These are phyloP conservation scores for Mesaphorura yosii DNA, from an alignment of 1,140 invertebrate species.

Conservation along the genomic window DNA sequence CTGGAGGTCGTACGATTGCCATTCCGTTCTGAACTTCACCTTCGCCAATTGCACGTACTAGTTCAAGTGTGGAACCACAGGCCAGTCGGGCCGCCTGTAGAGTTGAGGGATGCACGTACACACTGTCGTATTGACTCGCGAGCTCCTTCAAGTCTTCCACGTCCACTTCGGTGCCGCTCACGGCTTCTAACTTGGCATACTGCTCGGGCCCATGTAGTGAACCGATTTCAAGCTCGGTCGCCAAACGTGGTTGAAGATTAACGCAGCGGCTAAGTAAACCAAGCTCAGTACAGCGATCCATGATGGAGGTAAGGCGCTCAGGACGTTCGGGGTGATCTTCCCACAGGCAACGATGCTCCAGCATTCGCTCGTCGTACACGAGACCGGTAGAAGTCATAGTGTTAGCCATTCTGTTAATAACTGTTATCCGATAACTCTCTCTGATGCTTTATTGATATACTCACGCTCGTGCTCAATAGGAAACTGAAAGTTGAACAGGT, in stretches of 20 bases:
- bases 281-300: conserved; percentile 49
- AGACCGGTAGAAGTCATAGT: conserved; percentile 1
- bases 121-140: conserved; percentile 56
- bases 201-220: conserved; percentile 51
- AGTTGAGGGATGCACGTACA: conserved; percentile 74
- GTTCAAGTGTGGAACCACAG: conserved; percentile 64
- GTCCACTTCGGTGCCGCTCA: conserved; percentile 39
- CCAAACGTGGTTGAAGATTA: conserved; percentile 45
- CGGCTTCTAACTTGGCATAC: conserved; percentile 52
- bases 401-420: background rate
- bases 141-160: conserved; percentile 49
- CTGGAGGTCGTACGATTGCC: conserved; percentile 54
- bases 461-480: too few relatives aligned
- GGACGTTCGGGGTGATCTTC: conserved; percentile 62
- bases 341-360: conserved; percentile 66
- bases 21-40: conserved; percentile 71
- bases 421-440: too few relatives aligned
- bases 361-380: conserved; percentile 62
- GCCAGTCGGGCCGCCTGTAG: conserved; percentile 62
- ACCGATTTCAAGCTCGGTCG: conserved; percentile 58
- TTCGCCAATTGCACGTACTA: conserved; percentile 58
- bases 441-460: too few relatives aligned
- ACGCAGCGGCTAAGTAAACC: conserved; percentile 59
- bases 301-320: conserved; percentile 8
- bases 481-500: too few relatives aligned